Evolutionary conservation across 2,113 vertebrate species (phyloP), one percentile per base, ranked within the genome.

Genomic region (Galbula dea): DNA sequence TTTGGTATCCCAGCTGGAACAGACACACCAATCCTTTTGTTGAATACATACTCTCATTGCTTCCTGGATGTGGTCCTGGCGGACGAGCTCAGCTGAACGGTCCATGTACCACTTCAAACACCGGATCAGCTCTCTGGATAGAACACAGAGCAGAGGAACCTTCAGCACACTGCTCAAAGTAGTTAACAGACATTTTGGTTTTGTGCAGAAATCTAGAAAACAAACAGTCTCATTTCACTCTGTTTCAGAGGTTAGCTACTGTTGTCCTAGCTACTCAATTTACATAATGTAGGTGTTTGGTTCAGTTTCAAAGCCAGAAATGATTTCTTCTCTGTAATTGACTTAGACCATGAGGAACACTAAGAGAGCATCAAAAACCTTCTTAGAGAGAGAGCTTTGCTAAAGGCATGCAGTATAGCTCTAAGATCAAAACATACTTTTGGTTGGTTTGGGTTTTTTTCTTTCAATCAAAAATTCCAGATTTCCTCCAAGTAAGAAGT

Each of bases 81-180:
- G 97, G 15, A 99, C 98, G 20, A 99, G 98, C 96, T 99, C 99
- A 34, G 98, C 99, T 17, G 99, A 99, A 49, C 99, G 98, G 92
- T 99, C 99, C 99, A 99, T 99, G 96, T 99, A 99, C 99, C 99
- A 99, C 96, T 98, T 99, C 91, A 99, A 96, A 96, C 99, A 99
- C 18, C 99, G 98, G 91, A 99, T 99, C 96, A 99, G 97, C 95
- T 99, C 99, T 81, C 99, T 99, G 96, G 5, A 84, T 55, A 86
- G 52, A 34, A 97, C 88, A 95, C n/a, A 95, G 18, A 71, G 72
- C 43, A 17, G 46, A 93, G 58, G 36, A 87, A 76, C 23, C 18
- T 58, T 73, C 57, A 79, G 69, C 59, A 74, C 48, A 52, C 57
- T 5, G 43, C 48, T 32, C 49, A 90, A 91, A 83, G 58, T 7